These are phyloP conservation scores for Chamaea fasciata DNA, from an alignment of 2,113 vertebrate genomes.

Conservation along the genomic window DNA sequence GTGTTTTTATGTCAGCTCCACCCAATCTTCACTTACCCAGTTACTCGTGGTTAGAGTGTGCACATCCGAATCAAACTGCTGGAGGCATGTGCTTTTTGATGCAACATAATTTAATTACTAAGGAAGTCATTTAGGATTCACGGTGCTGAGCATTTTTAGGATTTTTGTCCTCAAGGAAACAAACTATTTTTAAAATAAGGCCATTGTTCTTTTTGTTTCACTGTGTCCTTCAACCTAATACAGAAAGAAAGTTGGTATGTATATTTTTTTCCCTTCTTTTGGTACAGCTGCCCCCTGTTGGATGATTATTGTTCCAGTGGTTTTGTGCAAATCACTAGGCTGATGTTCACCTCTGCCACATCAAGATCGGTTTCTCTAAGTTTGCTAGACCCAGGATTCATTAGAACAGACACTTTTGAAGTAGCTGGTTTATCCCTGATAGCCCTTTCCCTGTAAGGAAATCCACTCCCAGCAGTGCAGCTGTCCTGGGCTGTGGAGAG, in stretches of 20 bases:
- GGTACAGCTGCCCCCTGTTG: background rate
- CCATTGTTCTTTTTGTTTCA: background rate
- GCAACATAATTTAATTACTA: conserved; percentile 35
- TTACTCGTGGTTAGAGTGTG: background rate
- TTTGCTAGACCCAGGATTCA: background rate
- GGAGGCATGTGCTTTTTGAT: background rate
- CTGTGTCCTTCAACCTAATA: background rate
- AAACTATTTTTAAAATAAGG: background rate
- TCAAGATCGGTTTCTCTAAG: rapidly evolving
- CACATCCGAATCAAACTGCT: background rate
- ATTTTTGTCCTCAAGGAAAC: background rate
- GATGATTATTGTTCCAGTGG: background rate
- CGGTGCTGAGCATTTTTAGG: background rate
- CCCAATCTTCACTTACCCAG: background rate
- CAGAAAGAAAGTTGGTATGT: background rate
- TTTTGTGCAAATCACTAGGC: background rate
- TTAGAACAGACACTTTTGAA: background rate
- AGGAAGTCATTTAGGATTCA: background rate
- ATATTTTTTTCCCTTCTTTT: background rate
- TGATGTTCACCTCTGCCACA: background rate
- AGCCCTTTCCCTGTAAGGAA: background rate
- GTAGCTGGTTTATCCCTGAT: background rate
- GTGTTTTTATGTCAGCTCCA: background rate
- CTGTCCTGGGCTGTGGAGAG: background rate
- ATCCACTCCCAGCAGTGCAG: background rate